A percentile compares a stretch with the other conserved stretches of the same genome.
These are phyloP conservation scores for Sardinella longiceps DNA, from an alignment of 2,797 vertebrate species.

Conservation along the genomic window DNA sequence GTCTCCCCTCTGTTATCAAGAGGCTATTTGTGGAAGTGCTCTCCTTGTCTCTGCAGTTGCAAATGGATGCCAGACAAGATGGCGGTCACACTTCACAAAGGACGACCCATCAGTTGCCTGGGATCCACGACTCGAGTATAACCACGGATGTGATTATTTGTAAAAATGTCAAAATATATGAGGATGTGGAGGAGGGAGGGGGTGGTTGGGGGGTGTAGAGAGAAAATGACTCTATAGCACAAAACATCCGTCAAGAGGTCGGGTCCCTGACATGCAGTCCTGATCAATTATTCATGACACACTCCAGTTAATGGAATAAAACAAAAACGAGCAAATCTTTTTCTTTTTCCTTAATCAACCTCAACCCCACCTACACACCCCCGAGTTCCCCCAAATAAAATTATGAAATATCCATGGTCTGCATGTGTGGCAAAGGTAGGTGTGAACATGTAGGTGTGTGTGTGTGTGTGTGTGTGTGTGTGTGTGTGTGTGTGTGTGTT, in stretches of 20 bases:
- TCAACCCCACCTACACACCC: not conserved
- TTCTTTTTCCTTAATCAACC: not conserved
- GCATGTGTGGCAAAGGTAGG: not conserved
- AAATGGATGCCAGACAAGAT: conserved; percentile 21
- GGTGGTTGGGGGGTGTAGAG: not conserved
- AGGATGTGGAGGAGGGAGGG: conserved; percentile 11
- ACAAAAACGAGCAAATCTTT: conserved; percentile 18
- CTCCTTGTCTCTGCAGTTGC: conserved; percentile 7
- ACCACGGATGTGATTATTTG: conserved; percentile 52
- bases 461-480: not conserved
- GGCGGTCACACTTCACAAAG: conserved; percentile 26
- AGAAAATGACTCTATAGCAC: conserved; percentile 40
- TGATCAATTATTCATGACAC: conserved; percentile 39
- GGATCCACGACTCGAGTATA: conserved; percentile 44
- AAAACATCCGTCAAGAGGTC: conserved; percentile 52
- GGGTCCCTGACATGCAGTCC: not conserved
- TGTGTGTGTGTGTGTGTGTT: conserved; percentile 32
- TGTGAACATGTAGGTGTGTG: not conserved
- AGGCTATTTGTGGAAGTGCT: conserved; percentile 23
- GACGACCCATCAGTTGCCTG: not conserved
- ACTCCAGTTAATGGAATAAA: conserved; percentile 12
- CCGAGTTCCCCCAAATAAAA: not conserved
- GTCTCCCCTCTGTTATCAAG: conserved; percentile 15
- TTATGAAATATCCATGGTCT: not conserved
- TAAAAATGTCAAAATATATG: conserved; percentile 51